Conservation (phyloP, 2,888 invertebrate genomes). For the Acanthosepion lycidas region DNA sequence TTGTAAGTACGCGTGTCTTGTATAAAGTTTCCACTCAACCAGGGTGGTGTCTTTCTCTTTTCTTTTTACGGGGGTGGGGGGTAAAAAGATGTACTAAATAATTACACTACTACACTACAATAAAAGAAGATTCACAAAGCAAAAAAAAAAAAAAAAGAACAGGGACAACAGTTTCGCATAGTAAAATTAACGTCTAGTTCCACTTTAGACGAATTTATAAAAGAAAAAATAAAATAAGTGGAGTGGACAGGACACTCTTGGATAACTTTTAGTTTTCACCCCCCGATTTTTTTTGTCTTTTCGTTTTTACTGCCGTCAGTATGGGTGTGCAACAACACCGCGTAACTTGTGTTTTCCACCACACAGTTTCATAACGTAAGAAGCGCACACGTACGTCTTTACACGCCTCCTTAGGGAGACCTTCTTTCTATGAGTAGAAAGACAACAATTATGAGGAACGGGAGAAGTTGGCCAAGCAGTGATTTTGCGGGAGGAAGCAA, state of each 20-base stretch:
- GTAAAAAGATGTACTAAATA: neutral
- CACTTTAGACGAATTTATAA: neutral
- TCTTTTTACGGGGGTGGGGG: neutral
- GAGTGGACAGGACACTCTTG: neutral
- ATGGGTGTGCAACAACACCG: neutral
- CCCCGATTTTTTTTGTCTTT: neutral
- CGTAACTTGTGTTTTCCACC: neutral
- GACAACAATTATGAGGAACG: neutral
- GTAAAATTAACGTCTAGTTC: neutral
- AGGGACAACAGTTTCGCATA: neutral
- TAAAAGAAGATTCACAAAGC: neutral
- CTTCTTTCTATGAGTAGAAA: neutral
- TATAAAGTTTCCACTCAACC: slow-evolving; percentile 23
- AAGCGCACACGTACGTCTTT: no score
- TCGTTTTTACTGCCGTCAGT: neutral
- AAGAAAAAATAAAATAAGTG: neutral
- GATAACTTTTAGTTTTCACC: no score
- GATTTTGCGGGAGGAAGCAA: neutral
- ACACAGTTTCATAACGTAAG: neutral
- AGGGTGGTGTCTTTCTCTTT: neutral
- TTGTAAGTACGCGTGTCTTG: neutral
- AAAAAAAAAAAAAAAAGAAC: neutral
- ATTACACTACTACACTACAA: neutral
- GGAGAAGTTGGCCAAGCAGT: neutral
- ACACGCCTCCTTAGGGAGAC: neutral